Evolutionary conservation across 1,140 invertebrate species (phyloP).

Genomic region (Lutraria rhynchaena): DNA sequence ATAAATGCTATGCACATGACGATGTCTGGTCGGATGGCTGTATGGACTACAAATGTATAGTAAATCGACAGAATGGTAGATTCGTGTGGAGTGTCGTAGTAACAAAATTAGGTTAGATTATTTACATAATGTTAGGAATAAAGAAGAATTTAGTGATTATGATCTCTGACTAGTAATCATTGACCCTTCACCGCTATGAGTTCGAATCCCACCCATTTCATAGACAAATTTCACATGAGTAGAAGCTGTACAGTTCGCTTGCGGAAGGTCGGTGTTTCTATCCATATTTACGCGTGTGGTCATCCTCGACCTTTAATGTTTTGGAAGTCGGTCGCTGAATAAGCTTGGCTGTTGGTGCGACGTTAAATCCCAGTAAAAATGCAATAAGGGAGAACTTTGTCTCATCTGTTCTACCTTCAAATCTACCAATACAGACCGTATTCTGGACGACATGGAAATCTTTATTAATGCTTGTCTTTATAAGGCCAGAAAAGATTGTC

Average conservation of each 20-base stretch:
- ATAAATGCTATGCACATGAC: slow-evolving; percentile 39
- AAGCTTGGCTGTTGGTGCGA: no score
- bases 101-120: slow-evolving; percentile 8
- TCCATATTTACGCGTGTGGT: neutral
- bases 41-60: slow-evolving; percentile 38
- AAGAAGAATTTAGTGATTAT: neutral
- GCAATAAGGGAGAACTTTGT: neutral
- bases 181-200: no score
- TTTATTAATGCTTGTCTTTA: neutral
- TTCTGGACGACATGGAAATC: neutral
- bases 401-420: neutral
- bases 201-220: no score
- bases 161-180: no score
- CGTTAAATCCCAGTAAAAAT: no score
- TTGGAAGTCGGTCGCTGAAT: neutral
- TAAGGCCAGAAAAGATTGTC: no score
- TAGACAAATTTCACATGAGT: no score
- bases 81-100: slow-evolving; percentile 53
- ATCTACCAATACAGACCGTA: neutral
- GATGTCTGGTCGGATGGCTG: slow-evolving; percentile 44
- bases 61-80: neutral
- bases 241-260: no score
- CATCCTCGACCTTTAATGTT: neutral
- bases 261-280: no score
- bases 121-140: no score